A percentile compares a stretch with the other conserved stretches of the same genome.
These are phyloP conservation scores for Climacteris rufus DNA, from an alignment of 2,113 vertebrate species.

Conservation along the genomic window DNA sequence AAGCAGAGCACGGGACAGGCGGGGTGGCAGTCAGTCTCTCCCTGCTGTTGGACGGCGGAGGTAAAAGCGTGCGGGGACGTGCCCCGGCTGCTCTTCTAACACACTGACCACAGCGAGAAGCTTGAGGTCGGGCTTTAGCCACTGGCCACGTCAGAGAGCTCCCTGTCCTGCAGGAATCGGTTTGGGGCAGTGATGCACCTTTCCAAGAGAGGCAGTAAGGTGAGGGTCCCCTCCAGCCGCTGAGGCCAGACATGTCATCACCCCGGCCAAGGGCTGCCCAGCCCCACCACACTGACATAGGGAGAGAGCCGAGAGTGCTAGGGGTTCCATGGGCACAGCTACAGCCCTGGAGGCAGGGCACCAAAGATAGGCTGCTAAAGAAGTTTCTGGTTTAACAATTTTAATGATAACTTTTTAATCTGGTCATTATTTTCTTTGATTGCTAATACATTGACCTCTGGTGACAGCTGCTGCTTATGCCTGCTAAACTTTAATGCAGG, in stretches of 20 bases:
- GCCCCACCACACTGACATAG: rapidly evolving
- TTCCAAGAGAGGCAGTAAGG: background rate
- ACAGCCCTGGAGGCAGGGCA: background rate
- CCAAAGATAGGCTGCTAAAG: background rate
- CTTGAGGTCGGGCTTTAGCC: background rate
- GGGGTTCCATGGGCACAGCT: background rate
- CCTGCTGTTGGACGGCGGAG: rapidly evolving
- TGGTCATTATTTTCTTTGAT: constrained; percentile 67
- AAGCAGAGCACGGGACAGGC: background rate
- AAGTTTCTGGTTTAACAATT: constrained; percentile 32
- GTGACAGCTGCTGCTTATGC: constrained; percentile 55
- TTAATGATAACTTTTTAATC: constrained; percentile 55
- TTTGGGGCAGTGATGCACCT: background rate
- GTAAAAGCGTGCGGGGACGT: rapidly evolving
- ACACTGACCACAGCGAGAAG: background rate
- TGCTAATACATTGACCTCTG: constrained; percentile 61
- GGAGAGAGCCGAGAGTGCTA: background rate
- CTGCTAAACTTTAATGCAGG: constrained; percentile 56
- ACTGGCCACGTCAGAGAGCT: background rate
- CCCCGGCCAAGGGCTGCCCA: background rate
- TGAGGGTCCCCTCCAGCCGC: background rate
- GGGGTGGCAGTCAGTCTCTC: background rate
- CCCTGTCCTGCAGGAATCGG: background rate
- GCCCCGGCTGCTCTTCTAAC: background rate
- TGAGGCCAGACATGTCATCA: background rate